Evolutionary conservation across 2,113 vertebrate species (phyloP).

Genomic region (Clarias macrocephalus): DNA sequence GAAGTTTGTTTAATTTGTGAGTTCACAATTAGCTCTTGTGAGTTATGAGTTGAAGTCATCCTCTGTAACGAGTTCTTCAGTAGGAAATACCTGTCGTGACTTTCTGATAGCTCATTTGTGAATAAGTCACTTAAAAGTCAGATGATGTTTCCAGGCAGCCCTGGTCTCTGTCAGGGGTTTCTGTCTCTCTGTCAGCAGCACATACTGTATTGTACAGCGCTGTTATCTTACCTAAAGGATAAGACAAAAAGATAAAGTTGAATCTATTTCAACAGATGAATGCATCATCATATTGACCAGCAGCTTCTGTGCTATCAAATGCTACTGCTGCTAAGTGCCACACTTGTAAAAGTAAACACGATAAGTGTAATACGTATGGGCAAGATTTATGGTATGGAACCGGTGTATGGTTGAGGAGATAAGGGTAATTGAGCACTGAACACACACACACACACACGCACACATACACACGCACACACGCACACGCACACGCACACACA

Average conservation of each 20-base stretch:
- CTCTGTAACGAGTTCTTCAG: not conserved
- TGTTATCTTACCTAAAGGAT: not conserved
- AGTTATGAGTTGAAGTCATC: not conserved
- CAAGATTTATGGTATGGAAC: conserved; percentile 1
- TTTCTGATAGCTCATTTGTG: not conserved
- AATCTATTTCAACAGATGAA: not conserved
- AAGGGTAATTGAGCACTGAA: not conserved
- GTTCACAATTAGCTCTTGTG: not conserved
- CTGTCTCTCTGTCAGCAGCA: not conserved
- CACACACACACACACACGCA: not conserved
- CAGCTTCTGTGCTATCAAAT: not conserved
- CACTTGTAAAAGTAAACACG: not conserved
- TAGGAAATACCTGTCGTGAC: not conserved
- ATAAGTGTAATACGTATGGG: not conserved
- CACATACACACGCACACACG: not conserved
- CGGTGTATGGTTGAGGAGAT: not conserved
- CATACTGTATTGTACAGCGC: not conserved
- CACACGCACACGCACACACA: not conserved
- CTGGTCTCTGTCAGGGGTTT: not conserved
- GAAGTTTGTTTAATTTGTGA: not conserved
- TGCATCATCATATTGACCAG: not conserved
- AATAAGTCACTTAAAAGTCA: not conserved
- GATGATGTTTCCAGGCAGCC: not conserved
- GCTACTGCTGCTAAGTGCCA: not conserved
- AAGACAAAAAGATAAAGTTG: not conserved